These are phyloP conservation scores for Jaculus jaculus DNA, from an alignment of 2,113 vertebrate species.

Conservation along the genomic window DNA sequence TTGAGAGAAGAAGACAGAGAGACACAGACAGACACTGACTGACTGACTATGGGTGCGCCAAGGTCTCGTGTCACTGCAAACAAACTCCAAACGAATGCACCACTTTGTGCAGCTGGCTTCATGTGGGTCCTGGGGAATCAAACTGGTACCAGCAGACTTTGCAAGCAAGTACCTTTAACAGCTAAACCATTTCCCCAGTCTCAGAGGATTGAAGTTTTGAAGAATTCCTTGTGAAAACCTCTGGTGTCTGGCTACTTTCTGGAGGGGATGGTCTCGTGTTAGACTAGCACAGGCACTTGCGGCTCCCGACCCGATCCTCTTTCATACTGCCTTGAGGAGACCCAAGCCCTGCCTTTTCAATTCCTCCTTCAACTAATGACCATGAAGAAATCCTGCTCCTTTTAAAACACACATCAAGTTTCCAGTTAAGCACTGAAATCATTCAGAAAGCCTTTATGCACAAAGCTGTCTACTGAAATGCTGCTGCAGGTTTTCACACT, in stretches of 20 bases:
- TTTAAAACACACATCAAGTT: conserved; percentile 31
- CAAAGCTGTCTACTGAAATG: conserved; percentile 11
- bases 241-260: neutral
- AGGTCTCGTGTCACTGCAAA: too few relatives aligned
- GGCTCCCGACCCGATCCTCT: neutral
- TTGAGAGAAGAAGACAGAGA: too few relatives aligned
- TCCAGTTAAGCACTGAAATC: neutral
- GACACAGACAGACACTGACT: too few relatives aligned
- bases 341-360: neutral
- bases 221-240: neutral
- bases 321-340: neutral
- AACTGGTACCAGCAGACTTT: too few relatives aligned
- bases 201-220: neutral
- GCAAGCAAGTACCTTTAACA: too few relatives aligned
- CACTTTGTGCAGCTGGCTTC: too few relatives aligned
- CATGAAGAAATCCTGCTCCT: neutral
- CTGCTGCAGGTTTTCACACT: neutral
- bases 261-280: neutral
- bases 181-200: too few relatives aligned
- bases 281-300: neutral
- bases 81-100: too few relatives aligned
- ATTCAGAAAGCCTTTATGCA: neutral
- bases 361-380: conserved; percentile 2
- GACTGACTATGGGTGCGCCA: too few relatives aligned
- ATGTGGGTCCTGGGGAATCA: too few relatives aligned